A percentile compares a stretch with the other conserved stretches of the same genome.
Conservation (phyloP, 2,888 invertebrate genomes). For the Graphium colonna region DNA sequence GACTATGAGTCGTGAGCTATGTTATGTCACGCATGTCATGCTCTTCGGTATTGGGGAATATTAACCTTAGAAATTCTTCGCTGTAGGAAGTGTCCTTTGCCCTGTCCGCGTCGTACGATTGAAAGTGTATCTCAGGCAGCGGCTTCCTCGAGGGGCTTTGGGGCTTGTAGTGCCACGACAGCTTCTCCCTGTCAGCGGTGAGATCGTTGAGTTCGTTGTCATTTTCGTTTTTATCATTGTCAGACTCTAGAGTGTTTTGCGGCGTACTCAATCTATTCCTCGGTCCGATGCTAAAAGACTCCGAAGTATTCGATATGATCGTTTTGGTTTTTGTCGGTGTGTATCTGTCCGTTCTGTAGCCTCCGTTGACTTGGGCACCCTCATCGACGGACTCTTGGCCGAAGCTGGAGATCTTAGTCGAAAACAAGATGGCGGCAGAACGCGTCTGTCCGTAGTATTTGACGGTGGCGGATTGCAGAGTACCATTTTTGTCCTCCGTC, state of each 20-base stretch:
- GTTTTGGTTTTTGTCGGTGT: conserved; percentile 69
- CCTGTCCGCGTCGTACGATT: conserved; percentile 75
- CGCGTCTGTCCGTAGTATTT: conserved; percentile 66
- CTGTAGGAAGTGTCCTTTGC: conserved; percentile 48
- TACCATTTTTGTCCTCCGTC: conserved; percentile 58
- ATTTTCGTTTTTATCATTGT: conserved; percentile 52
- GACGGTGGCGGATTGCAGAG: conserved; percentile 59
- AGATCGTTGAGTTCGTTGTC: conserved; percentile 40
- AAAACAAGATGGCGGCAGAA: conserved; percentile 68
- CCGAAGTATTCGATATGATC: conserved; percentile 60
- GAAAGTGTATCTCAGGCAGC: conserved; percentile 72
- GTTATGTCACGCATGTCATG: conserved; percentile 44
- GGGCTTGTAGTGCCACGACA: conserved; percentile 72
- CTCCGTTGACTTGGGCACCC: conserved; percentile 56
- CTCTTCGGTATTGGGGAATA: conserved; percentile 50
- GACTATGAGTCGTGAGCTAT: conserved; percentile 50
- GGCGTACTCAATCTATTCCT: conserved; percentile 68
- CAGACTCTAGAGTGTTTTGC: conserved; percentile 60
- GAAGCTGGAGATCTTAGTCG: conserved; percentile 77
- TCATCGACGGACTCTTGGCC: conserved; percentile 72
- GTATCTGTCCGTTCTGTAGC: conserved; percentile 67
- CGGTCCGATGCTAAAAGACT: conserved; percentile 64
- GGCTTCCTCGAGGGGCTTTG: conserved; percentile 54
- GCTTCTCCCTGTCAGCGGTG: conserved; percentile 53
- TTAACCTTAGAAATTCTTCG: conserved; percentile 77